These are phyloP conservation scores for Arizona elegans DNA, from an alignment of 2,113 vertebrate species.

Conservation along the genomic window DNA sequence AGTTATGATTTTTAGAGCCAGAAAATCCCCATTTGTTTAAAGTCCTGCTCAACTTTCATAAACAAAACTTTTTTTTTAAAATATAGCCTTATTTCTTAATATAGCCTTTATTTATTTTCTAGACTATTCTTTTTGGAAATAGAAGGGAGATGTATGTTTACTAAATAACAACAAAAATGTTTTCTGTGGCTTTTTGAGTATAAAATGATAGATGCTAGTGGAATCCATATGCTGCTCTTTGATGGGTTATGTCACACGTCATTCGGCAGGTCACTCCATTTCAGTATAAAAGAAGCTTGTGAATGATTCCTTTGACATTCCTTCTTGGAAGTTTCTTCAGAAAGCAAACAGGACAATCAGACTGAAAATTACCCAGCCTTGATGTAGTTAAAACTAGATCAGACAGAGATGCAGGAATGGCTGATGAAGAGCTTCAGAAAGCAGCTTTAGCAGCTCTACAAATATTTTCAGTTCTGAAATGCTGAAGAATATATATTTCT, in stretches of 20 bases:
- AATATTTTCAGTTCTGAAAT: constrained; percentile 26
- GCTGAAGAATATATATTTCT: not conserved
- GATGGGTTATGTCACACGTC: not conserved
- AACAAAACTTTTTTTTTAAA: not conserved
- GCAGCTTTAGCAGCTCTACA: not conserved
- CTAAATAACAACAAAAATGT: not conserved
- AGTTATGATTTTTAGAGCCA: not conserved
- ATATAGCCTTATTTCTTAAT: not conserved
- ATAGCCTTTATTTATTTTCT: not conserved
- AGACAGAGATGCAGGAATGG: not conserved
- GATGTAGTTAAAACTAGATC: not conserved
- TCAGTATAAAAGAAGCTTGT: not conserved
- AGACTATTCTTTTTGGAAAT: not conserved
- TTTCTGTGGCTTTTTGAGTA: not conserved
- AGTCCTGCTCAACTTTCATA: not conserved
- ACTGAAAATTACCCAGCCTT: not conserved
- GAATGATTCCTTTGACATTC: not conserved
- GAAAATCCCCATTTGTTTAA: not conserved
- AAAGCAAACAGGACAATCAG: not conserved
- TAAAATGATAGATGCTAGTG: not conserved
- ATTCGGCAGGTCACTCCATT: not conserved
- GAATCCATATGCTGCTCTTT: not conserved
- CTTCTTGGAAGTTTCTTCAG: not conserved
- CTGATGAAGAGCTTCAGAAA: not conserved
- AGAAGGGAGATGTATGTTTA: not conserved